phyloP scores from a whole-genome alignment of 2,113 vertebrate species.

The Arenaria interpres region DNA sequence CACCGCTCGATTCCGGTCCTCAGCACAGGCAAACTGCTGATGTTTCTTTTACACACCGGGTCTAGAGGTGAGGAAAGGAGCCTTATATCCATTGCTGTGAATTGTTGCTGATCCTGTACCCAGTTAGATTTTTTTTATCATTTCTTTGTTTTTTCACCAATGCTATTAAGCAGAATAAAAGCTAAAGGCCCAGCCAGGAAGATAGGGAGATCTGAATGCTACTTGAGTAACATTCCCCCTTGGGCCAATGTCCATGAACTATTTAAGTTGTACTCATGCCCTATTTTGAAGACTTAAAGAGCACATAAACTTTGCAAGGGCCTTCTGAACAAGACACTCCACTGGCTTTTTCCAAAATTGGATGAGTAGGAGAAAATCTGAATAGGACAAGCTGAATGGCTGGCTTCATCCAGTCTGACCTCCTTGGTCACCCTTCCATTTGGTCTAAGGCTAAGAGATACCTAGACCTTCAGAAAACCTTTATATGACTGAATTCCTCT shows the following conservation, averaged over 20 bases:
- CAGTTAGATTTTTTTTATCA: not conserved
- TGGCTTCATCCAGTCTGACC: not conserved
- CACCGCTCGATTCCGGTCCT: not conserved
- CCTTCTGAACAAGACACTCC: not conserved
- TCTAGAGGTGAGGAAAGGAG: not conserved
- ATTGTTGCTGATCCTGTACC: not conserved
- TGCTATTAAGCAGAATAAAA: not conserved
- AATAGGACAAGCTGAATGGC: not conserved
- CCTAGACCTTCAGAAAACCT: not conserved
- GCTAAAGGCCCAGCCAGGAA: not conserved
- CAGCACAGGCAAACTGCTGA: not conserved
- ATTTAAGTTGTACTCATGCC: not conserved
- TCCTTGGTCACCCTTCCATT: not conserved
- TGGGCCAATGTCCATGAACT: not conserved
- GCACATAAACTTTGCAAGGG: not conserved
- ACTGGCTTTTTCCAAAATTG: not conserved
- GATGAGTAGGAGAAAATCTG: not conserved
- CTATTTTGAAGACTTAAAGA: not conserved
- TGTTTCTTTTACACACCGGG: not conserved
- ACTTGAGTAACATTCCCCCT: not conserved
- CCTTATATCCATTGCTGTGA: not conserved
- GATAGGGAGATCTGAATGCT: not conserved
- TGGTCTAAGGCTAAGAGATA: not conserved
- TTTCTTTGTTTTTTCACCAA: conserved; percentile 3
- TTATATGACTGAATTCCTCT: not conserved